Evolutionary conservation across 1,140 invertebrate species (phyloP).

Genomic region (Platyscapa corneri): DNA sequence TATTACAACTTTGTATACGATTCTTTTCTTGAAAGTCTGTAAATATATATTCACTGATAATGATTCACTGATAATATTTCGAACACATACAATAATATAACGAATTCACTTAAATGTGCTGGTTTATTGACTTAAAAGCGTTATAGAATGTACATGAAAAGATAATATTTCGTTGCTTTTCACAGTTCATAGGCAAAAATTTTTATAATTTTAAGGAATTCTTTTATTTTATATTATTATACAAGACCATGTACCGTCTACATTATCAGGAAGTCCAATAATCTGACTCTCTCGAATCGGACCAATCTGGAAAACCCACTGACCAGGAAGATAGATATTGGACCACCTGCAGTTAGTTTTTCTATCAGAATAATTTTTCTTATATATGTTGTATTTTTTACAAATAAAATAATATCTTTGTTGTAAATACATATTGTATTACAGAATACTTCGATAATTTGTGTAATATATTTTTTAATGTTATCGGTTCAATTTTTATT

Average conservation of each 20-base stretch:
- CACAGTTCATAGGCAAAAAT: background rate
- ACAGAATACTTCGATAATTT: constrained; percentile 25
- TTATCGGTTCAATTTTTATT: background rate
- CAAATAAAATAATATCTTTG: too few species aligned
- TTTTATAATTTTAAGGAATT: background rate
- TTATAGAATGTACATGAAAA: background rate
- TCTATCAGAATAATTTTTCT: background rate
- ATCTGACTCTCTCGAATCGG: constrained; percentile 77
- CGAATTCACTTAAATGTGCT: constrained; percentile 5
- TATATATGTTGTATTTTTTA: background rate
- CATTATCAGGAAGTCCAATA: constrained; percentile 80
- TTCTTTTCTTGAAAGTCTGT: constrained; percentile 58
- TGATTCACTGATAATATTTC: too few species aligned
- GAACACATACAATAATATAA: background rate
- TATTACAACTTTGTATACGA: constrained; percentile 72
- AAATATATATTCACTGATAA: constrained; percentile 32
- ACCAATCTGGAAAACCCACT: constrained; percentile 90
- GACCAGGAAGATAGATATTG: constrained; percentile 87
- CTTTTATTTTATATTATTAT: constrained; percentile 7
- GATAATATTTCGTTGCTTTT: background rate
- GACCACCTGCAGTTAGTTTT: constrained; percentile 80
- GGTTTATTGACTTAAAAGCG: background rate
- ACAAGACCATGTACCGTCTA: constrained; percentile 63
- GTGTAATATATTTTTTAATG: background rate
- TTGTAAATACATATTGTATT: too few species aligned